Percentiles rank a stretch among this genome's conserved stretches.
Conservation (phyloP, 2,888 invertebrate species). For the Andrena dorsata region DNA sequence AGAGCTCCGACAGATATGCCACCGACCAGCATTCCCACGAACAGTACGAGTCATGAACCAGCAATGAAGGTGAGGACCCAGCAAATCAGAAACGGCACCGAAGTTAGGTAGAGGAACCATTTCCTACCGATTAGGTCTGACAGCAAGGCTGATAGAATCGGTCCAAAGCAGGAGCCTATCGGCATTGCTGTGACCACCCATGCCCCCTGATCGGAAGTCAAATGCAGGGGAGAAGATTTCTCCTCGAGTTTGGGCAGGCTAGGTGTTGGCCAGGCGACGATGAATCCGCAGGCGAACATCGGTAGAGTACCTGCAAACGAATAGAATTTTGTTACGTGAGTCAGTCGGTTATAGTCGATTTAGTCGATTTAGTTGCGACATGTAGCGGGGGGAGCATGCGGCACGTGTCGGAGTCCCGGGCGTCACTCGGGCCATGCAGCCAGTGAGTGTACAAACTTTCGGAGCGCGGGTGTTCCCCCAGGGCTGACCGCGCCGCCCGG, state of each 20-base stretch:
- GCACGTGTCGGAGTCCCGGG: no score
- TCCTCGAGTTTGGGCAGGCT: slow-evolving; percentile 33
- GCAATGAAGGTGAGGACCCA: slow-evolving; percentile 57
- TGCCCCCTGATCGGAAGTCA: slow-evolving; percentile 41
- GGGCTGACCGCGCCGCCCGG: no score
- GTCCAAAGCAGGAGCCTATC: slow-evolving; percentile 64
- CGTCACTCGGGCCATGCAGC: no score
- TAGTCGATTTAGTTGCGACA: no score
- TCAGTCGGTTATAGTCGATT: not conserved
- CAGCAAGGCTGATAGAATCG: slow-evolving; percentile 49
- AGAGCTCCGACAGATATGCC: slow-evolving; percentile 58
- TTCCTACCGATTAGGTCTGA: slow-evolving; percentile 67
- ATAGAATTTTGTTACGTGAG: not conserved
- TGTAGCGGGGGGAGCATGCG: no score
- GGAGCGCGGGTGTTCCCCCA: no score
- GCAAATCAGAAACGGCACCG: slow-evolving; percentile 43
- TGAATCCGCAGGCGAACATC: slow-evolving; percentile 35
- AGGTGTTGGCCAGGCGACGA: slow-evolving; percentile 50
- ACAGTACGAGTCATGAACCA: slow-evolving; percentile 39
- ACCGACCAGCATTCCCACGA: slow-evolving; percentile 58
- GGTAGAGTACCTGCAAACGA: slow-evolving; percentile 50
- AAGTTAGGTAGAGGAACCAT: slow-evolving; percentile 50
- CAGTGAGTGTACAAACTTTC: no score
- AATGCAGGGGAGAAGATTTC: slow-evolving; percentile 10
- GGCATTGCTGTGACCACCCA: slow-evolving; percentile 52